These are phyloP conservation scores for Paraescarpia echinospica DNA, from an alignment of 1,140 invertebrate genomes.

Conservation along the genomic window DNA sequence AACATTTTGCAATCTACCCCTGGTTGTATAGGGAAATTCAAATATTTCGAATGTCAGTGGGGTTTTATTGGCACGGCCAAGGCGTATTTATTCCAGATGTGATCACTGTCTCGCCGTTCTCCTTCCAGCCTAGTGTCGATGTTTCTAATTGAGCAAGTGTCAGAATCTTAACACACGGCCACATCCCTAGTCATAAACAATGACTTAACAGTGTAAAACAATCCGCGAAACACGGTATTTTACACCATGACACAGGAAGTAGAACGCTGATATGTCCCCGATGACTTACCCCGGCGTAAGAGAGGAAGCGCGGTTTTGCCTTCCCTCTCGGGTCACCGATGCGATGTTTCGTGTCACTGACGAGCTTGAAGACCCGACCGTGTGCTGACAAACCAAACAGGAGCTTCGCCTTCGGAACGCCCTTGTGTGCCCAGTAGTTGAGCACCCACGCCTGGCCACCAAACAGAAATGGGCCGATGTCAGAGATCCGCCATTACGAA, in stretches of 20 bases:
- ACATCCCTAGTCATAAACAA: background rate
- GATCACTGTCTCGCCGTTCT: too few species aligned
- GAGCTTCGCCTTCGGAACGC: conserved; percentile 76
- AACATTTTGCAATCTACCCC: too few species aligned
- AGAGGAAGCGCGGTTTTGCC: background rate
- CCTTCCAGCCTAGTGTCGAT: too few species aligned
- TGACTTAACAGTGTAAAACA: too few species aligned
- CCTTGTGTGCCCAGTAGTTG: conserved; percentile 70
- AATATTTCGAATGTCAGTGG: too few species aligned
- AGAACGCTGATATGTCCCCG: background rate
- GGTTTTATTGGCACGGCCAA: too few species aligned
- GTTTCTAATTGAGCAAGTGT: too few species aligned
- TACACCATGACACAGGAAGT: background rate
- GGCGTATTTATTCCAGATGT: too few species aligned
- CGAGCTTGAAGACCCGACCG: conserved; percentile 78
- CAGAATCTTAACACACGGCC: background rate
- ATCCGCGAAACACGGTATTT: background rate
- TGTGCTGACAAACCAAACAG: conserved; percentile 84
- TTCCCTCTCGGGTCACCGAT: conserved; percentile 70
- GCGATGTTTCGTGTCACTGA: conserved; percentile 73
- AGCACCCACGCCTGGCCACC: conserved; percentile 12
- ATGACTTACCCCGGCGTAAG: background rate
- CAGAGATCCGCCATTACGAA: background rate
- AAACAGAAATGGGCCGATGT: background rate
- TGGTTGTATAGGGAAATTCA: too few species aligned